These are phyloP conservation scores for Phyllotreta striolata DNA, from an alignment of 2,888 invertebrate genomes.

Conservation along the genomic window DNA sequence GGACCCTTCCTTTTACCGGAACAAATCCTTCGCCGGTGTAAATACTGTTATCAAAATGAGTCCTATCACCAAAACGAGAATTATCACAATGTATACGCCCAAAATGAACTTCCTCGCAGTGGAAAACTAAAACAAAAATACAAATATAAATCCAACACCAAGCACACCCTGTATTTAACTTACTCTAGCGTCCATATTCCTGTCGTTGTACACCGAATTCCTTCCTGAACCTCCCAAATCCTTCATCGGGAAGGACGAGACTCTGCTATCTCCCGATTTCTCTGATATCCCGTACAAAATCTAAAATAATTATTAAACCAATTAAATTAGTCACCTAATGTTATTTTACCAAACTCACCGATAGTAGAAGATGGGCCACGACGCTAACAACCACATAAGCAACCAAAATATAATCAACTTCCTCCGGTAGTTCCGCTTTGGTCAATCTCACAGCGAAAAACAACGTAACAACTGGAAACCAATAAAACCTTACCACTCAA, in stretches of 20 bases:
- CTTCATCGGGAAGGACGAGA: conserved; percentile 87
- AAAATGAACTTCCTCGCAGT: conserved; percentile 79
- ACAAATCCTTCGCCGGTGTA: conserved; percentile 76
- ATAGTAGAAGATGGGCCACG: conserved; percentile 83
- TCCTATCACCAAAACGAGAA: conserved; percentile 73
- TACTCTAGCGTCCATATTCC: conserved; percentile 82
- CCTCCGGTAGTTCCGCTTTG: conserved; percentile 86
- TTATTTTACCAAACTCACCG: no score
- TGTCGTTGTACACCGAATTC: conserved; percentile 70
- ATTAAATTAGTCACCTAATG: no score
- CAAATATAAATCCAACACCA: conserved; percentile 20
- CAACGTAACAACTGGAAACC: conserved; percentile 84
- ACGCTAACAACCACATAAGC: conserved; percentile 92
- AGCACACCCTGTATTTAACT: conserved; percentile 52
- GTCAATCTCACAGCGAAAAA: conserved; percentile 89
- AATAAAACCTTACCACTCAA: conserved; percentile 8
- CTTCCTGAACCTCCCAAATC: conserved; percentile 75
- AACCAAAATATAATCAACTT: conserved; percentile 88
- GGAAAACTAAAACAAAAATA: conserved; percentile 71
- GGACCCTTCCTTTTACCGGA: conserved; percentile 54
- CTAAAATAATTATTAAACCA: conserved; percentile 65
- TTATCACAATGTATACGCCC: conserved; percentile 78
- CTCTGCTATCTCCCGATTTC: conserved; percentile 73
- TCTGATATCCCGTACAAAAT: conserved; percentile 81
- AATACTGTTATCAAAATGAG: conserved; percentile 78